Evolutionary conservation across 2,888 invertebrate species (phyloP).

Genomic region (Troglohyphantes excavatus): DNA sequence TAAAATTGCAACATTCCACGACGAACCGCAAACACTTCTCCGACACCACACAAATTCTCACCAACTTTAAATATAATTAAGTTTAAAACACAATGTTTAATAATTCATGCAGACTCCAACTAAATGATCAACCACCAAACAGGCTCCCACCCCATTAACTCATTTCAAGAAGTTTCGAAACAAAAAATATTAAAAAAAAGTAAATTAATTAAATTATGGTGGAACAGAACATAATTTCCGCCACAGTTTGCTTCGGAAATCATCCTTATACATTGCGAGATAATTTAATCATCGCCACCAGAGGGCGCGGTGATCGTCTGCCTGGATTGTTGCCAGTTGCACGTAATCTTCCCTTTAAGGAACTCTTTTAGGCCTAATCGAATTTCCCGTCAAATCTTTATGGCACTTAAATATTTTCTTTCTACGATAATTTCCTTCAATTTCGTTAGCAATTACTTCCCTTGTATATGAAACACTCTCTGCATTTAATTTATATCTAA

Average conservation of each 20-base stretch:
- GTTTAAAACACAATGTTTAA: slow-evolving; percentile 29
- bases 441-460: slow-evolving; percentile 74
- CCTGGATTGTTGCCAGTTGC: slow-evolving; percentile 71
- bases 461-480: slow-evolving; percentile 56
- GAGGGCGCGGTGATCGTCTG: slow-evolving; percentile 55
- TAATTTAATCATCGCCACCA: slow-evolving; percentile 73
- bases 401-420: slow-evolving; percentile 77
- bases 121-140: slow-evolving; percentile 11
- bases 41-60: neutral
- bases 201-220: slow-evolving; percentile 61
- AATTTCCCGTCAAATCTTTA: slow-evolving; percentile 76
- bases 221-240: slow-evolving; percentile 51
- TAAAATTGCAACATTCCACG: neutral
- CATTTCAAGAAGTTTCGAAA: slow-evolving; percentile 24
- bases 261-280: slow-evolving; percentile 65
- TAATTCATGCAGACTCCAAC: slow-evolving; percentile 26
- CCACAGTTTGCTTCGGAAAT: slow-evolving; percentile 68
- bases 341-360: slow-evolving; percentile 70
- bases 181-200: slow-evolving; percentile 14
- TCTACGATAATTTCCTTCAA: slow-evolving; percentile 74
- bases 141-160: slow-evolving; percentile 10
- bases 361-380: slow-evolving; percentile 76
- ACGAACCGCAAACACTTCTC: neutral
- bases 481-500: slow-evolving; percentile 67
- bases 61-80: slow-evolving; percentile 2